Conservation (phyloP, 2,797 vertebrate species). For the Prunella strophiata region DNA sequence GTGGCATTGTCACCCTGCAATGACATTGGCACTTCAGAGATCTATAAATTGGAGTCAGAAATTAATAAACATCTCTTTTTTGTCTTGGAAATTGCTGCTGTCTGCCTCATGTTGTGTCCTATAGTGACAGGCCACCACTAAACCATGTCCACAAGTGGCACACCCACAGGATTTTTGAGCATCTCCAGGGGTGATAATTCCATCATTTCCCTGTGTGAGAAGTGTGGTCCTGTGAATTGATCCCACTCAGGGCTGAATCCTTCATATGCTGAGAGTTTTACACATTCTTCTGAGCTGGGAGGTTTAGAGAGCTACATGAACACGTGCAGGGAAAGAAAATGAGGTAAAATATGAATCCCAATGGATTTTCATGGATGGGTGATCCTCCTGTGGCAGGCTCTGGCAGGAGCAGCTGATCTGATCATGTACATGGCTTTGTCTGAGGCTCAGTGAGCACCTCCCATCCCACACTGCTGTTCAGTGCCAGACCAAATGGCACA, state of each 20-base stretch:
- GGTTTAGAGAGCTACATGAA: background rate
- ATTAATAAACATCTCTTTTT: too few relatives aligned
- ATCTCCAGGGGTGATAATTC: background rate
- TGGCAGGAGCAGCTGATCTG: background rate
- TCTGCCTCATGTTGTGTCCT: too few relatives aligned
- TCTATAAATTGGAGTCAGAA: too few relatives aligned
- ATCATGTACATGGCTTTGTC: accelerated
- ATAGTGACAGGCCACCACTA: background rate
- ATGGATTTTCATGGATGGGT: background rate
- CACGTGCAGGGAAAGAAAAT: background rate
- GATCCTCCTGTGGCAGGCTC: accelerated
- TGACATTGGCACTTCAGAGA: too few relatives aligned
- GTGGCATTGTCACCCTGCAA: too few relatives aligned
- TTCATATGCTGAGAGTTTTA: accelerated
- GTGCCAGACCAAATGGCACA: background rate
- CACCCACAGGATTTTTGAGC: accelerated
- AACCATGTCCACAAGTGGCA: background rate
- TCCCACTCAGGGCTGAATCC: background rate
- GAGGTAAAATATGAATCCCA: background rate
- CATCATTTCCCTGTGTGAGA: background rate
- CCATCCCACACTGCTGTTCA: background rate
- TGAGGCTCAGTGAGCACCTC: background rate
- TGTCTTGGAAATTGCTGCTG: too few relatives aligned
- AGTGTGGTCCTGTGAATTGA: background rate
- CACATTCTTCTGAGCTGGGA: background rate